Evolutionary conservation across 2,797 vertebrate genomes (phyloP).

Genomic region (Somateria mollissima): DNA sequence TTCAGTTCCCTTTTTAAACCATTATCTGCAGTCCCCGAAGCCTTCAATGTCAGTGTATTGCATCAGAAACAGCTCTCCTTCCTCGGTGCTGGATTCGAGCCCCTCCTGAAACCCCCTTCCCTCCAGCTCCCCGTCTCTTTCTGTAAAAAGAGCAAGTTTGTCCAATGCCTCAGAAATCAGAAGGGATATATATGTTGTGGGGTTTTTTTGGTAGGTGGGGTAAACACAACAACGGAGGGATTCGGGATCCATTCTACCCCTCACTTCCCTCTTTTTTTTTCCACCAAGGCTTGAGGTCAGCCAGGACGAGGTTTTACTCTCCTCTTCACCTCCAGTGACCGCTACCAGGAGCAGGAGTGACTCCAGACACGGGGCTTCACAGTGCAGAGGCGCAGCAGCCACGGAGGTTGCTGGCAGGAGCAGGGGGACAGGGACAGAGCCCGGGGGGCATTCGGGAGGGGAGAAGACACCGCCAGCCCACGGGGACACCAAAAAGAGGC

Average conservation of each 20-base stretch:
- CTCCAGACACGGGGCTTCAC: not conserved
- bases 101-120: not conserved
- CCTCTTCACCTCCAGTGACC: conserved; percentile 23
- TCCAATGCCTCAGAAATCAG: not conserved
- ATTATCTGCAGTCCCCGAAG: conserved; percentile 15
- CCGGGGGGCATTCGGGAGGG: not conserved
- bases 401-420: not conserved
- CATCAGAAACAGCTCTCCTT: conserved; percentile 11
- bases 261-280: not conserved
- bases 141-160: not conserved
- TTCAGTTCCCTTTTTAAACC: conserved; percentile 54
- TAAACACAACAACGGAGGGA: not conserved
- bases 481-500: not conserved
- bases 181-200: not conserved
- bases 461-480: not conserved
- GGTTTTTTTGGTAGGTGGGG: not conserved
- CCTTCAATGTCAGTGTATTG: conserved; percentile 56
- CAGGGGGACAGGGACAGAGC: not conserved
- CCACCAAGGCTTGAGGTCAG: not conserved
- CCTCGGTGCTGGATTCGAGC: not conserved
- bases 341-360: not conserved
- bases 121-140: not conserved
- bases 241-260: not conserved
- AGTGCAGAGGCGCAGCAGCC: conserved; percentile 67
- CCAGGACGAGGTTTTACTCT: not conserved